These are phyloP conservation scores for Pelochelys cantorii DNA, from an alignment of 2,797 vertebrate species.

Conservation along the genomic window DNA sequence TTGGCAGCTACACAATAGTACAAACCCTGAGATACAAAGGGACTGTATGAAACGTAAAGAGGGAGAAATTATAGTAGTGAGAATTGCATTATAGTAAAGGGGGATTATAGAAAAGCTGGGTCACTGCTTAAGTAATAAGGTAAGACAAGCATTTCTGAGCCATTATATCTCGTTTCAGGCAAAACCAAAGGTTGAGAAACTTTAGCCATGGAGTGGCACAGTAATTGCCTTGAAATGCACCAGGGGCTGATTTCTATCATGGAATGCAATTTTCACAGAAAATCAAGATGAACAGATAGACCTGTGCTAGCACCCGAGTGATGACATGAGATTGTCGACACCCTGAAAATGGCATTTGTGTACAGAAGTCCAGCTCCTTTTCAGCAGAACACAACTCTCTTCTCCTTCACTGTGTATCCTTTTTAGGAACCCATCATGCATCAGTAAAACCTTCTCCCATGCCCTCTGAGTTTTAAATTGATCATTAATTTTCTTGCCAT, in stretches of 20 bases:
- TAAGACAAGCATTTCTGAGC: neutral
- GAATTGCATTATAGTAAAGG: neutral
- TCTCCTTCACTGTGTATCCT: neutral
- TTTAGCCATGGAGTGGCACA: neutral
- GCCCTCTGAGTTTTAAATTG: neutral
- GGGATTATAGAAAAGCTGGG: neutral
- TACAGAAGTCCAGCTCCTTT: neutral
- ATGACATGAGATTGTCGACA: neutral
- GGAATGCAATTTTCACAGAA: neutral
- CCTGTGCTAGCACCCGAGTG: neutral
- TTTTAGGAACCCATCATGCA: neutral
- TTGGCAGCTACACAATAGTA: neutral
- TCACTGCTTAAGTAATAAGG: neutral
- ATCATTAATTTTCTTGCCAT: neutral
- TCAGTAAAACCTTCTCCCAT: slow-evolving; percentile 12
- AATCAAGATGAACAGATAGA: neutral
- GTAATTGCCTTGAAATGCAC: neutral
- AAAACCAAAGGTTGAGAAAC: neutral
- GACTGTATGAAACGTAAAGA: neutral
- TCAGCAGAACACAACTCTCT: neutral
- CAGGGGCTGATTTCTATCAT: neutral
- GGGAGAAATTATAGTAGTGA: neutral
- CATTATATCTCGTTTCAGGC: neutral
- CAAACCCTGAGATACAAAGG: neutral
- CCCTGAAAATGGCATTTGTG: neutral